These are phyloP conservation scores for Chaenogobius annularis DNA, from an alignment of 2,113 vertebrate species.

Conservation along the genomic window DNA sequence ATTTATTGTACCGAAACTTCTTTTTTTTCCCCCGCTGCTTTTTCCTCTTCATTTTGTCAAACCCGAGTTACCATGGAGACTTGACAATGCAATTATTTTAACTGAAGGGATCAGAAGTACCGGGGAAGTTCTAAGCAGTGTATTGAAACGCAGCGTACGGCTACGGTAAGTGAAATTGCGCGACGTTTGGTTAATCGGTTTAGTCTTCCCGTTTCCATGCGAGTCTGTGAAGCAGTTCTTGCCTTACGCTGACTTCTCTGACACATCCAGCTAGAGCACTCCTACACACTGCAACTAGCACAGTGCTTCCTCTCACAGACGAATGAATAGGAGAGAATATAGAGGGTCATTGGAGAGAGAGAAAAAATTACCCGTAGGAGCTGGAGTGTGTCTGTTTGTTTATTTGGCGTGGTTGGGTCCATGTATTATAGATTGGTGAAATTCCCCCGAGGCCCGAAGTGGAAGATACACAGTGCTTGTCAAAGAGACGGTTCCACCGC, in stretches of 20 bases:
- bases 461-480: constrained; percentile 7
- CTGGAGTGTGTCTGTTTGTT: constrained; percentile 30
- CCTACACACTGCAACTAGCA: constrained; percentile 53
- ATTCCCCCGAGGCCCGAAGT: constrained; percentile 18
- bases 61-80: background rate
- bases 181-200: constrained; percentile 15
- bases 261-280: constrained; percentile 40
- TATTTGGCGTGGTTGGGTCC: constrained; percentile 23
- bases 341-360: constrained; percentile 37
- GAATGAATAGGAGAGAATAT: constrained; percentile 14
- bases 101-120: background rate
- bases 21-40: background rate
- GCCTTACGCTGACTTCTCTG: constrained; percentile 37
- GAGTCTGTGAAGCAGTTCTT: constrained; percentile 38
- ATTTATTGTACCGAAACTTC: background rate
- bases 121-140: background rate
- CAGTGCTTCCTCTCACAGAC: constrained; percentile 32
- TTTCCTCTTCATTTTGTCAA: background rate
- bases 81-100: background rate
- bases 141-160: background rate
- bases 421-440: constrained; percentile 29
- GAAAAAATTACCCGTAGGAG: constrained; percentile 30
- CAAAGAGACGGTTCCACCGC: constrained; percentile 21
- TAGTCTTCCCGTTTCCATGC: constrained; percentile 31
- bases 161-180: background rate